A percentile compares a stretch with the other conserved stretches of the same genome.
Evolutionary conservation across 2,113 vertebrate genomes (phyloP).

Genomic region (Callipepla squamata): DNA sequence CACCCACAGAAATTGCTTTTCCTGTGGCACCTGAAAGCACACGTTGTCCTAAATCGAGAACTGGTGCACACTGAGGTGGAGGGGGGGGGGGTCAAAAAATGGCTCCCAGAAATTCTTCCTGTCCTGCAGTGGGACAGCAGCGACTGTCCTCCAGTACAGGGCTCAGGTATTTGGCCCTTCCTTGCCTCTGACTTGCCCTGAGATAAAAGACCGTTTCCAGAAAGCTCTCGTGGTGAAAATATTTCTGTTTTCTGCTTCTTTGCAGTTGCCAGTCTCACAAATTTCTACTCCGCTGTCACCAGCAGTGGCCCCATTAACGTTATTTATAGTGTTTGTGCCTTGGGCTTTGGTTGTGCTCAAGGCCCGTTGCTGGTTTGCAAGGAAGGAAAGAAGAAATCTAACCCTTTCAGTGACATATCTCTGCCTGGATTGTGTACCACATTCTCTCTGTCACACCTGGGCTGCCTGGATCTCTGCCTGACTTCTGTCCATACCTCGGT

Average conservation of each 20-base stretch:
- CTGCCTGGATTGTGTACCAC: background rate
- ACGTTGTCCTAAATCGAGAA: background rate
- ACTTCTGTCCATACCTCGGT: background rate
- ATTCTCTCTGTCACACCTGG: background rate
- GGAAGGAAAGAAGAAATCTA: background rate
- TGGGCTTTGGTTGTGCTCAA: conserved; percentile 31
- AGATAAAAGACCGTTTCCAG: conserved; percentile 28
- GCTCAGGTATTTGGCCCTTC: background rate
- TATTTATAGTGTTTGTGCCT: conserved; percentile 61
- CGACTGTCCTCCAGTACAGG: background rate
- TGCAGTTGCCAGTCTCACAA: background rate
- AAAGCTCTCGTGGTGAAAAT: background rate
- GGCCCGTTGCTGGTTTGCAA: background rate
- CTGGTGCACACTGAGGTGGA: background rate
- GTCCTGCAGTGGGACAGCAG: background rate
- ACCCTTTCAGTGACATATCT: background rate
- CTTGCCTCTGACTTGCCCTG: background rate
- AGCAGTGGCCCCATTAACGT: conserved; percentile 45
- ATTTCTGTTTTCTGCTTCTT: conserved; percentile 38
- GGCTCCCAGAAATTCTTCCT: background rate
- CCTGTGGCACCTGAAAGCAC: background rate
- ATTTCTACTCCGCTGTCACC: conserved; percentile 55
- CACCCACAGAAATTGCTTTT: background rate
- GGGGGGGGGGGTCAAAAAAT: background rate
- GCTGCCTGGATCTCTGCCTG: background rate